Conservation (phyloP, 2,113 vertebrate species). For the Anolis carolinensis region DNA sequence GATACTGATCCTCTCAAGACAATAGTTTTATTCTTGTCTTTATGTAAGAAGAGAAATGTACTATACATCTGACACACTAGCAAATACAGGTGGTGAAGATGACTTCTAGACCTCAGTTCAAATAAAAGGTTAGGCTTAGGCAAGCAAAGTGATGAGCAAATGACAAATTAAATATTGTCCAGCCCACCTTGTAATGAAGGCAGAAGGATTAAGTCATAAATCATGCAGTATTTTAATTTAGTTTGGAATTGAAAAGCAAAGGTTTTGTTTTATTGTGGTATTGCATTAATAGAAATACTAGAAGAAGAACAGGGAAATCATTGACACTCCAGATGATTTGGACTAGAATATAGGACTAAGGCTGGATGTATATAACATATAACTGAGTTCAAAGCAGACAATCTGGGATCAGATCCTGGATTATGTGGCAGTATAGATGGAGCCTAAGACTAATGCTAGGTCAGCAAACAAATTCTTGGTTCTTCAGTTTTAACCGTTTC, state of each 20-base stretch:
- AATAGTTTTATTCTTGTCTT: background rate
- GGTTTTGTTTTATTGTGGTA: background rate
- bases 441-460: background rate
- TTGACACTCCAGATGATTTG: background rate
- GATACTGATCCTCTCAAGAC: background rate
- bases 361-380: background rate
- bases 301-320: background rate
- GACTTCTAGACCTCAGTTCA: background rate
- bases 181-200: background rate
- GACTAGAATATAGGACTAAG: too few species aligned
- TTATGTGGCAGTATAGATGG: too few species aligned
- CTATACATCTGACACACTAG: background rate
- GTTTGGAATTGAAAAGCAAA: background rate
- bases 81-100: background rate
- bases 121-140: background rate
- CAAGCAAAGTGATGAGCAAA: background rate
- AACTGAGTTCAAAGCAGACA: too few species aligned
- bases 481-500: background rate
- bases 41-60: background rate
- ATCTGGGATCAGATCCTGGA: too few species aligned
- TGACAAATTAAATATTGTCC: background rate
- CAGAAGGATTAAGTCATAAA: background rate
- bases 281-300: background rate
- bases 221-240: background rate
- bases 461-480: background rate